Evolutionary conservation across 2,888 invertebrate genomes (phyloP).

Genomic region (Tipula confusa): DNA sequence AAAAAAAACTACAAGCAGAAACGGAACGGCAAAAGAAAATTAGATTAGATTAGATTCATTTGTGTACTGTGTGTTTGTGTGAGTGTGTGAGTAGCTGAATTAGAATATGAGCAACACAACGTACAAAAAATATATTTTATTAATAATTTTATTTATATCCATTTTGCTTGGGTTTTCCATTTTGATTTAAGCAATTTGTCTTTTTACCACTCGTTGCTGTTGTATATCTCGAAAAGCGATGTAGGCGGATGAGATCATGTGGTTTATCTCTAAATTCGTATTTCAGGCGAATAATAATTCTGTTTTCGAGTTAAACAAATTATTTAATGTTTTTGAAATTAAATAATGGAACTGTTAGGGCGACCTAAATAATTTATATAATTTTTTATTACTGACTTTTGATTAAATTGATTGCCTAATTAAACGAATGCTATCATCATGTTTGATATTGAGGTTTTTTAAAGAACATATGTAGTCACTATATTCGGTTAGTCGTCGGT

Average conservation of each 20-base stretch:
- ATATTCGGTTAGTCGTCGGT: no score
- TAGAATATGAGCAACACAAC: not conserved
- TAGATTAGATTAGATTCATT: conserved; percentile 25
- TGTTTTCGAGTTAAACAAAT: not conserved
- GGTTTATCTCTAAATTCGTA: not conserved
- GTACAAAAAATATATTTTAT: not conserved
- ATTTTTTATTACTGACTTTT: no score
- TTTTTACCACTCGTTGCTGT: not conserved
- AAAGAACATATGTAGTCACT: no score
- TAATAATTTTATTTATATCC: conserved; percentile 20
- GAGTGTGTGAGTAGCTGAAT: no score
- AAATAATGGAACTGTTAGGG: not conserved
- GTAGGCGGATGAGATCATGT: not conserved
- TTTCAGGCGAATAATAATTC: not conserved
- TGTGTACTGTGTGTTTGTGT: not conserved
- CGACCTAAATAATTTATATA: no score
- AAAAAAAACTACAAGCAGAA: not conserved
- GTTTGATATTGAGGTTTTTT: no score
- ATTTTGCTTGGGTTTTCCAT: not conserved
- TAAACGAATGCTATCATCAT: no score
- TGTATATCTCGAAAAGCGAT: not conserved
- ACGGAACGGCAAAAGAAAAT: not conserved
- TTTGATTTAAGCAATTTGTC: conserved; percentile 20
- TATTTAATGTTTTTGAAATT: not conserved
- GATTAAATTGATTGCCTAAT: no score